These are phyloP conservation scores for Trochalopteron elliotii DNA, from an alignment of 2,113 vertebrate genomes.

Conservation along the genomic window DNA sequence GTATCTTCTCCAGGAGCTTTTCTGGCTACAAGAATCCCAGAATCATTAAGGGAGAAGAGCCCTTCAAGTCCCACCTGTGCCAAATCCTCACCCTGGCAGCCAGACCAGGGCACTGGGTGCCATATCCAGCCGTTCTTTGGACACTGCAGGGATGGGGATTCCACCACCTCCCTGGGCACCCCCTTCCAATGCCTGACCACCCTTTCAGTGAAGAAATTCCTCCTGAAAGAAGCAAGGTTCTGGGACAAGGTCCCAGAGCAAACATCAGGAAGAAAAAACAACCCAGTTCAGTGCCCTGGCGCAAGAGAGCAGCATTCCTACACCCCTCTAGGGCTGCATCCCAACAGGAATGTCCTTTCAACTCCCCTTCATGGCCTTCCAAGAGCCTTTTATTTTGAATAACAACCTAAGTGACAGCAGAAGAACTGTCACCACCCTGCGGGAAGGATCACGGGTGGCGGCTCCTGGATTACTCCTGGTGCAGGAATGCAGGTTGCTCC, in stretches of 20 bases:
- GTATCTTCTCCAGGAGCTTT: neutral
- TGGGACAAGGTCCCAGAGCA: neutral
- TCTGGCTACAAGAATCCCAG: neutral
- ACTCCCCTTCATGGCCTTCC: neutral
- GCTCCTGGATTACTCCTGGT: neutral
- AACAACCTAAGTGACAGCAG: neutral
- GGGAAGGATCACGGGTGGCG: neutral
- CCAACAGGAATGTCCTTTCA: neutral
- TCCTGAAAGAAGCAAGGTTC: neutral
- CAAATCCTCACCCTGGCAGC: accelerated
- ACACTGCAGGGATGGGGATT: neutral
- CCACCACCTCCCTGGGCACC: neutral
- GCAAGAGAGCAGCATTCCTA: neutral
- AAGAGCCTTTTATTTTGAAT: neutral
- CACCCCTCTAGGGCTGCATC: neutral
- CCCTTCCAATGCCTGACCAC: neutral
- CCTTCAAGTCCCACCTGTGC: neutral
- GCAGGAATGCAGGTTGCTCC: neutral
- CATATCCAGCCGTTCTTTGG: neutral
- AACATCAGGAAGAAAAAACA: neutral
- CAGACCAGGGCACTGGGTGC: neutral
- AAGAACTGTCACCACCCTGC: neutral
- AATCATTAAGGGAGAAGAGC: neutral
- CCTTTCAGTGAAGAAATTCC: neutral
- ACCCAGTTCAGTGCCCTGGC: neutral